Percentiles rank a stretch among this genome's conserved stretches.
These are phyloP conservation scores for Chelmon rostratus DNA, from an alignment of 2,797 vertebrate species.

Conservation along the genomic window DNA sequence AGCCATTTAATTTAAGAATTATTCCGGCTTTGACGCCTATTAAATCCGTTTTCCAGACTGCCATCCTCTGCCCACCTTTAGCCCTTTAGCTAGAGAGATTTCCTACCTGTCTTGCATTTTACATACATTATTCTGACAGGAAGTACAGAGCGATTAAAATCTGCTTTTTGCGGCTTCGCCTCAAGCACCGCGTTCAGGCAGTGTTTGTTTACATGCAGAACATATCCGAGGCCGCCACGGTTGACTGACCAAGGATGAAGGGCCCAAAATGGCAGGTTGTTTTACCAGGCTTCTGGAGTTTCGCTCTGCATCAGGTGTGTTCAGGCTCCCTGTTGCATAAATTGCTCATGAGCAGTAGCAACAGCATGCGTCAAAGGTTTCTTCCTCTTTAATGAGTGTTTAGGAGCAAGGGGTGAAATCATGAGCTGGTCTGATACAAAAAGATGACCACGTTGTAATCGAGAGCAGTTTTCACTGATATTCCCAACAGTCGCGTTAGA, in stretches of 20 bases:
- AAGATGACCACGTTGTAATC: background rate
- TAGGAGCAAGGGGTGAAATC: constrained; percentile 11
- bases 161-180: constrained; percentile 36
- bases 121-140: constrained; percentile 52
- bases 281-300: constrained; percentile 30
- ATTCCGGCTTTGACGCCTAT: constrained; percentile 34
- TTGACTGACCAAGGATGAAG: constrained; percentile 58
- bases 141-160: constrained; percentile 48
- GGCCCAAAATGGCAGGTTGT: constrained; percentile 44
- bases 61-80: constrained; percentile 29
- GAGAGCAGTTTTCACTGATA: constrained; percentile 1
- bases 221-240: constrained; percentile 48
- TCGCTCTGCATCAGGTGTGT: constrained; percentile 40
- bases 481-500: background rate
- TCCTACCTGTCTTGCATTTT: constrained; percentile 46
- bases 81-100: constrained; percentile 26
- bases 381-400: constrained; percentile 9
- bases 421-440: background rate
- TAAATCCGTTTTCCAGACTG: constrained; percentile 7
- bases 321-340: constrained; percentile 38
- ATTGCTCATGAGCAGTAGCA: constrained; percentile 19
- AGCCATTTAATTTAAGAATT: constrained; percentile 5
- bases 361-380: constrained; percentile 4
- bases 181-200: constrained; percentile 38
- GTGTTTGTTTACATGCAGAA: constrained; percentile 65